Evolutionary conservation across 1,140 invertebrate genomes (phyloP).

Genomic region (Heliconius melpomene): DNA sequence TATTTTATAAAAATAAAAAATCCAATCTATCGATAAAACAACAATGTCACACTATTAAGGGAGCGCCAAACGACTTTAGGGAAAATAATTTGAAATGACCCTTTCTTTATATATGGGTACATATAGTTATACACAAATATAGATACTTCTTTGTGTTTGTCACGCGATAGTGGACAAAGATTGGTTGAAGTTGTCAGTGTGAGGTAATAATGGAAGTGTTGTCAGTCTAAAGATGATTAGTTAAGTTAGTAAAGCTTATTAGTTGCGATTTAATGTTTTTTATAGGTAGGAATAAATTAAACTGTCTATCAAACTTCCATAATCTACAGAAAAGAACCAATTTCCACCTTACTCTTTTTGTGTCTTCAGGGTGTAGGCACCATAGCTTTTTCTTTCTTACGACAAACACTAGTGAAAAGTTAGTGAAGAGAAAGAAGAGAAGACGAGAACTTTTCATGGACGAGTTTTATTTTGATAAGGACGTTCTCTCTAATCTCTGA

Average conservation of each 20-base stretch:
- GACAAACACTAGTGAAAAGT: too few relatives aligned
- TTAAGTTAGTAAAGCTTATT: neutral
- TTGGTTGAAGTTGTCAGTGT: neutral
- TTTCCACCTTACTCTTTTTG: too few relatives aligned
- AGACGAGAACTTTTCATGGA: too few relatives aligned
- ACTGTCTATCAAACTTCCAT: too few relatives aligned
- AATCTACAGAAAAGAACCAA: too few relatives aligned
- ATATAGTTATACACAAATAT: neutral
- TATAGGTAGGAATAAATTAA: too few relatives aligned
- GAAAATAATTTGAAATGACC: constrained; percentile 17
- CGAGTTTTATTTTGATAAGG: too few relatives aligned
- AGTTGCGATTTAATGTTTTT: too few relatives aligned
- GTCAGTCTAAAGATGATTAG: neutral
- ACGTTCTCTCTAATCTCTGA: too few relatives aligned
- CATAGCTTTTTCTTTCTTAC: too few relatives aligned
- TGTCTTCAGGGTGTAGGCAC: too few relatives aligned
- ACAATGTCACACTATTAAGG: constrained; percentile 27
- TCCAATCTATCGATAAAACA: constrained; percentile 36
- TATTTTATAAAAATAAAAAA: neutral
- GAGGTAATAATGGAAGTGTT: neutral
- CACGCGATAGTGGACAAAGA: neutral
- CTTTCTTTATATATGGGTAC: neutral
- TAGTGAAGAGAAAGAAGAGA: too few relatives aligned
- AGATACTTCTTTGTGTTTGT: constrained; percentile 2
- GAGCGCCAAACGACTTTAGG: constrained; percentile 26